Evolutionary conservation across 2,888 invertebrate species (phyloP).

Genomic region (Drosophila kambysellisi): DNA sequence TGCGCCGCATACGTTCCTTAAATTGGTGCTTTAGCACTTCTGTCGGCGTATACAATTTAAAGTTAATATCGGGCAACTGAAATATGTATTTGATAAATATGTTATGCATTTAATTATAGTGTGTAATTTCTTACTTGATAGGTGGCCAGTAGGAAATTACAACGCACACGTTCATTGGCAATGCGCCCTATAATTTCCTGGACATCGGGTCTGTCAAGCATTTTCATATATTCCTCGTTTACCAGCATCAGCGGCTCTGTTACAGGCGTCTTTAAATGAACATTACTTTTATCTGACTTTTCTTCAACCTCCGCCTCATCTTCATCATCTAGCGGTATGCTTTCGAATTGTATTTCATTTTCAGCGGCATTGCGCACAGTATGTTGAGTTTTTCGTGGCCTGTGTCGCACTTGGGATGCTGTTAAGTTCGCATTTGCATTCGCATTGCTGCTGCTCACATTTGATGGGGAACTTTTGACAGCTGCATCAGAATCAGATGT

Average conservation of each 20-base stretch:
- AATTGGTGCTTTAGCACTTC: constrained; percentile 46
- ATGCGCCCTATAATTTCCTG: constrained; percentile 46
- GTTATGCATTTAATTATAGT: background rate
- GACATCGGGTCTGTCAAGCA: constrained; percentile 45
- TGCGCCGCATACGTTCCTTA: constrained; percentile 47
- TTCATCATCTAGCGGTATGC: constrained; percentile 34
- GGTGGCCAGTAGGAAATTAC: constrained; percentile 60
- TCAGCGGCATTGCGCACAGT: constrained; percentile 51
- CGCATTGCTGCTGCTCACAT: constrained; percentile 1
- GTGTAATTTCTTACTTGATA: constrained; percentile 38
- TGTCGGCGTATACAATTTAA: constrained; percentile 41
- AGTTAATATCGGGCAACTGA: constrained; percentile 60
- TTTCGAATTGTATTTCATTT: constrained; percentile 62
- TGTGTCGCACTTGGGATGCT: constrained; percentile 37
- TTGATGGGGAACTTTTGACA: background rate
- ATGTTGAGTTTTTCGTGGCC: constrained; percentile 62
- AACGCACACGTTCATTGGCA: constrained; percentile 67
- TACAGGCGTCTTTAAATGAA: background rate
- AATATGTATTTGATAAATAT: background rate
- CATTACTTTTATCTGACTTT: background rate
- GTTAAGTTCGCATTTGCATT: background rate
- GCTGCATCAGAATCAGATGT: constrained; percentile 24
- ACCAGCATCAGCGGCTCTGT: no score
- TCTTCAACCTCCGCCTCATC: background rate
- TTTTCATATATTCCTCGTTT: background rate